phyloP scores from a whole-genome alignment of 2,797 vertebrate genomes.

The Micropoecilia bifurca region DNA sequence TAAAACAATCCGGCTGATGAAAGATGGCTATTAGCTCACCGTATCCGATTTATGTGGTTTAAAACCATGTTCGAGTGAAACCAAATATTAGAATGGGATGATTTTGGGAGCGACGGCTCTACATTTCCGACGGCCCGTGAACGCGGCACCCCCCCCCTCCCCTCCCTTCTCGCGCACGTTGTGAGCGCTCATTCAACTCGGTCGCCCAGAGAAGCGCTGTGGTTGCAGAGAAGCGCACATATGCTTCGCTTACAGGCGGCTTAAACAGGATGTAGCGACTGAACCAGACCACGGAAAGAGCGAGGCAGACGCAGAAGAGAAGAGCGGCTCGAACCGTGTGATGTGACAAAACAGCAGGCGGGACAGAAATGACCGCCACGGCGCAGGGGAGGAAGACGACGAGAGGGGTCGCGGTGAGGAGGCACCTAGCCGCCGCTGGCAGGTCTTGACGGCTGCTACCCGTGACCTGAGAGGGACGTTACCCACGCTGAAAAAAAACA shows the following conservation, averaged over 20 bases:
- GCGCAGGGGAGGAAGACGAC: slow-evolving; percentile 38
- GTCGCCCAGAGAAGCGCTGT: slow-evolving; percentile 35
- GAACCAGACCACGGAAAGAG: slow-evolving; percentile 14
- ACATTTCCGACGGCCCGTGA: slow-evolving; percentile 31
- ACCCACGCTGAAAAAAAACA: slow-evolving; percentile 10
- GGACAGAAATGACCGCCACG: slow-evolving; percentile 49
- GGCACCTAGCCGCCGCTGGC: slow-evolving; percentile 53
- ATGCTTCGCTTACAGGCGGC: slow-evolving; percentile 32
- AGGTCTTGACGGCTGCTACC: slow-evolving; percentile 69
- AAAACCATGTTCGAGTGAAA: not conserved
- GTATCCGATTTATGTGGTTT: not conserved
- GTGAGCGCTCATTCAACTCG: slow-evolving; percentile 48
- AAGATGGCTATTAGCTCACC: not conserved
- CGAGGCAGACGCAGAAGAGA: not conserved
- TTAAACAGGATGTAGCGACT: slow-evolving; percentile 72
- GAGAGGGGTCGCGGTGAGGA: slow-evolving; percentile 52
- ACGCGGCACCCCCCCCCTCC: slow-evolving; percentile 41
- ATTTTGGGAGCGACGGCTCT: not conserved
- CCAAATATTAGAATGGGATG: not conserved
- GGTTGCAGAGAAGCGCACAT: slow-evolving; percentile 30
- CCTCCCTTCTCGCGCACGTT: slow-evolving; percentile 33
- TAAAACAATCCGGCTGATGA: not conserved
- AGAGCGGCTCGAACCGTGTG: slow-evolving; percentile 10
- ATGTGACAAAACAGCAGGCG: slow-evolving; percentile 34
- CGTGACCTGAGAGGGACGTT: slow-evolving; percentile 61